These are phyloP conservation scores for Electrona antarctica DNA, from an alignment of 2,113 vertebrate species.

Conservation along the genomic window DNA sequence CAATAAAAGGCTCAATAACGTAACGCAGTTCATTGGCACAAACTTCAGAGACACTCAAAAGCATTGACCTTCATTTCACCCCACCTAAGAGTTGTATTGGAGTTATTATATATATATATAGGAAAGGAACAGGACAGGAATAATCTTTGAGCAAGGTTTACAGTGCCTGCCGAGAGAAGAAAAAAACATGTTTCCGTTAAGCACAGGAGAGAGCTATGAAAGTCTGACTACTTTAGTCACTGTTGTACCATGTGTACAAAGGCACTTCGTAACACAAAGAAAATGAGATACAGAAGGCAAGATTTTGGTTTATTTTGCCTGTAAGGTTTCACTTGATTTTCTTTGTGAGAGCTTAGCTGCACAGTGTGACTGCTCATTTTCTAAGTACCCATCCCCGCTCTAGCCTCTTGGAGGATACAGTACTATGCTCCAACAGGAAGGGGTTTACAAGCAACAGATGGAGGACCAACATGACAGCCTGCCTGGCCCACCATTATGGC, in stretches of 20 bases:
- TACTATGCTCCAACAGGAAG: not conserved
- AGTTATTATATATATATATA: too few relatives aligned
- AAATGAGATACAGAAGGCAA: too few relatives aligned
- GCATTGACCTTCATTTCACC: not conserved
- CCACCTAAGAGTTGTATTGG: not conserved
- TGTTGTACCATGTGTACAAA: too few relatives aligned
- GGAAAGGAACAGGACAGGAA: too few relatives aligned
- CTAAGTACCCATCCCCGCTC: not conserved
- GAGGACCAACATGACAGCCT: constrained; percentile 9
- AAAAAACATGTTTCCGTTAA: constrained; percentile 15
- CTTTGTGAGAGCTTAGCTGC: not conserved
- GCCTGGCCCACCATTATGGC: not conserved
- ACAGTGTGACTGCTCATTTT: not conserved
- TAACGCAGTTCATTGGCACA: too few relatives aligned
- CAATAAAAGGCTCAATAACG: not conserved
- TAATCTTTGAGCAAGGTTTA: not conserved
- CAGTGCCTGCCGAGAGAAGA: constrained; percentile 19
- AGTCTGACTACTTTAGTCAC: not conserved
- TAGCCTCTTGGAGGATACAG: constrained; percentile 4
- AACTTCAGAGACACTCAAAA: not conserved
- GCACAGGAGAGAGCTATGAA: constrained; percentile 1
- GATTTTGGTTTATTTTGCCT: too few relatives aligned
- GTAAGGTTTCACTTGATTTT: too few relatives aligned
- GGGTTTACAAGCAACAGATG: constrained; percentile 1
- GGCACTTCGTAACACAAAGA: too few relatives aligned